These are phyloP conservation scores for Aspidiotus rigidus DNA, from an alignment of 2,888 invertebrate genomes.

Conservation along the genomic window DNA sequence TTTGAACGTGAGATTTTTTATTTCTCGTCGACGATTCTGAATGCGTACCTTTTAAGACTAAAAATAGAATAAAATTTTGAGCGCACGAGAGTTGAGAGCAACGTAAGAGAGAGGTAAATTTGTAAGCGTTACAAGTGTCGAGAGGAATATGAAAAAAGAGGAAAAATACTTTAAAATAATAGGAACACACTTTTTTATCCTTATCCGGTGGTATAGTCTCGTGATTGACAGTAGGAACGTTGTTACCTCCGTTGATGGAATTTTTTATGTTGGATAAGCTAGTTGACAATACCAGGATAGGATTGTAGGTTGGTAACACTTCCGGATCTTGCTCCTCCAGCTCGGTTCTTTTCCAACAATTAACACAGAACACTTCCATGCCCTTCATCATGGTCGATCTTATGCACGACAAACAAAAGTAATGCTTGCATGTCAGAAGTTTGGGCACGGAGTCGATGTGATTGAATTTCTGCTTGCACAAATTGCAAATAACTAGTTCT, in stretches of 20 bases:
- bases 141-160: background rate
- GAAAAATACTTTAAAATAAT: background rate
- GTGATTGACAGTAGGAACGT: constrained; percentile 41
- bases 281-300: constrained; percentile 57
- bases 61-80: too few species aligned
- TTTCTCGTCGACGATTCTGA: too few species aligned
- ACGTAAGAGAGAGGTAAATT: too few species aligned
- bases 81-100: too few species aligned
- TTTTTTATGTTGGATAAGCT: constrained; percentile 46
- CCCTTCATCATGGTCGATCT: constrained; percentile 58
- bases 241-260: constrained; percentile 49
- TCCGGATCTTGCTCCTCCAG: constrained; percentile 58
- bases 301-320: constrained; percentile 58
- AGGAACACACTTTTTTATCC: constrained; percentile 44
- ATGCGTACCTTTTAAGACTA: too few species aligned
- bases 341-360: constrained; percentile 66
- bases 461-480: constrained; percentile 65
- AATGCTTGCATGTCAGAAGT: constrained; percentile 64
- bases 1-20: too few species aligned
- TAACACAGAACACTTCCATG: constrained; percentile 56
- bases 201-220: constrained; percentile 45
- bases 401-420: constrained; percentile 66
- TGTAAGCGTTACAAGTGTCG: too few species aligned
- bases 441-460: constrained; percentile 63
- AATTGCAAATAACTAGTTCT: constrained; percentile 64